phyloP scores from a whole-genome alignment of 2,888 invertebrate genomes.

The Phasia obesa region DNA sequence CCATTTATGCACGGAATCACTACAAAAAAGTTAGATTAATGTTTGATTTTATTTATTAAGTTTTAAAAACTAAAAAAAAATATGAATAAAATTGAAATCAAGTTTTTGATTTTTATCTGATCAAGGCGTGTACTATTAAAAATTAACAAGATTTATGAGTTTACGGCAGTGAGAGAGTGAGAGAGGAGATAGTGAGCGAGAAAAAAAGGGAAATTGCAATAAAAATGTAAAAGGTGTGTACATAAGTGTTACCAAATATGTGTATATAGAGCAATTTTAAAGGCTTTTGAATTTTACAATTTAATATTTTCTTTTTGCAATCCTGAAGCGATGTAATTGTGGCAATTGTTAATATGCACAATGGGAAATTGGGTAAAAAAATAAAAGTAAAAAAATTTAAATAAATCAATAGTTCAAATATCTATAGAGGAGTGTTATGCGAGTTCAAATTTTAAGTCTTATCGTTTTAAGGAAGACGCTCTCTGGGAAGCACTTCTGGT shows the following conservation, averaged over 20 bases:
- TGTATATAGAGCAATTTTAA: slow-evolving; percentile 33
- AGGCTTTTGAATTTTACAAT: background rate
- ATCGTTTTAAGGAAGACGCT: too few relatives aligned
- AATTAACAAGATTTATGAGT: slow-evolving; percentile 50
- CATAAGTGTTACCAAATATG: background rate
- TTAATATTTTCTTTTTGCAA: background rate
- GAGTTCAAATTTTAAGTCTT: too few relatives aligned
- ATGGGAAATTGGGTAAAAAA: too few relatives aligned
- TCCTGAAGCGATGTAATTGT: slow-evolving; percentile 26
- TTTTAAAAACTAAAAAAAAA: slow-evolving; percentile 26
- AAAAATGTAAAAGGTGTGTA: background rate
- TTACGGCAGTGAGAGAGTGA: too few relatives aligned
- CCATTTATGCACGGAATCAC: slow-evolving; percentile 39
- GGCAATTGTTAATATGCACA: too few relatives aligned
- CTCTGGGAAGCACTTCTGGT: too few relatives aligned
- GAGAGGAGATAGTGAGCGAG: too few relatives aligned
- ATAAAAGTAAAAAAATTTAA: too few relatives aligned
- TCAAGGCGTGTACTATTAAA: slow-evolving; percentile 54
- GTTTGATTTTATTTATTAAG: slow-evolving; percentile 13
- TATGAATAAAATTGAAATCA: slow-evolving; percentile 55
- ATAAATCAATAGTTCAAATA: too few relatives aligned
- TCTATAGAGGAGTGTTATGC: too few relatives aligned
- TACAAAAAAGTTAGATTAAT: slow-evolving; percentile 29
- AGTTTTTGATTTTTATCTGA: slow-evolving; percentile 42
- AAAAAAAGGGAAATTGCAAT: background rate